A percentile compares a stretch with the other conserved stretches of the same genome.
These are phyloP conservation scores for Orius insidiosus DNA, from an alignment of 1,140 invertebrate genomes.

Conservation along the genomic window DNA sequence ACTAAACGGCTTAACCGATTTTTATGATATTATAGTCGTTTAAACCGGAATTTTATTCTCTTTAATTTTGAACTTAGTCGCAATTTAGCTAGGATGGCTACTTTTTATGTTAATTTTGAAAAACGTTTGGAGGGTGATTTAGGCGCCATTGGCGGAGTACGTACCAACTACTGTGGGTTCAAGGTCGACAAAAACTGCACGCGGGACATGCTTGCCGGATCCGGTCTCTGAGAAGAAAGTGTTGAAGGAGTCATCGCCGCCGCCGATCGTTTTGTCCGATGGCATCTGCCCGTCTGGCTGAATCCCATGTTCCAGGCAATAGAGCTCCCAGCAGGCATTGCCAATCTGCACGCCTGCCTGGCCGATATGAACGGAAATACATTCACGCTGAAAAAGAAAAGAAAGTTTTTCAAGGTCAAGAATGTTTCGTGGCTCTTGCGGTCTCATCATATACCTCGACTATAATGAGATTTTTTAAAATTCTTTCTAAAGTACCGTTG, in stretches of 20 bases:
- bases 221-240: constrained; percentile 83
- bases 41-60: not conserved
- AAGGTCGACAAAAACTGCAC: constrained; percentile 71
- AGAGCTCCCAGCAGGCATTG: constrained; percentile 73
- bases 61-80: not conserved
- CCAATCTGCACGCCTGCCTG: constrained; percentile 84
- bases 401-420: not conserved
- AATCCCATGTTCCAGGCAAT: constrained; percentile 82
- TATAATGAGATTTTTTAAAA: no score
- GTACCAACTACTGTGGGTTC: constrained; percentile 74
- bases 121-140: not conserved
- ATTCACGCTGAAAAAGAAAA: constrained; percentile 45
- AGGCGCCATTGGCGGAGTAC: no score
- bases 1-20: not conserved
- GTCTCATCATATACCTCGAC: no score
- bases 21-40: not conserved
- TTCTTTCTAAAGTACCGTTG: no score
- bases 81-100: not conserved
- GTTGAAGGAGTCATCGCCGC: constrained; percentile 68
- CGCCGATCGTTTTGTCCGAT: constrained; percentile 47
- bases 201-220: constrained; percentile 67
- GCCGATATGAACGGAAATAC: constrained; percentile 73
- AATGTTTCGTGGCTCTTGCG: no score
- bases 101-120: not conserved
- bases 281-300: constrained; percentile 74